These are phyloP conservation scores for Anthopleura xanthogrammica DNA, from an alignment of 92 coral and sea anemone genomes.

Conservation along the genomic window DNA sequence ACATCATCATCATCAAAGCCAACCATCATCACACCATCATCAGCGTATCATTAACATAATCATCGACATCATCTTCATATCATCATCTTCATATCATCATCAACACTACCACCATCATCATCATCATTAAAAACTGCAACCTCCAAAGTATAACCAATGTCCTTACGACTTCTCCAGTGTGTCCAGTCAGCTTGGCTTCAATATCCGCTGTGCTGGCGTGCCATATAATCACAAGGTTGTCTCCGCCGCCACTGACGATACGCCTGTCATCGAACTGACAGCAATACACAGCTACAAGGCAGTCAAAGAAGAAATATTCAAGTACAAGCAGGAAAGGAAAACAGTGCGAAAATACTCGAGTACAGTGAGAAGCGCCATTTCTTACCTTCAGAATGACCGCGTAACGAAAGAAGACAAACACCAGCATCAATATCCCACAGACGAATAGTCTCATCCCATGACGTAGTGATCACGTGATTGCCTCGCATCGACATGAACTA, in stretches of 20 bases:
- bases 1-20: no score
- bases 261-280: slow-evolving; percentile 61
- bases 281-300: slow-evolving; percentile 51
- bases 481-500: slow-evolving; percentile 49
- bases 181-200: slow-evolving; percentile 43
- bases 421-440: slow-evolving; percentile 58
- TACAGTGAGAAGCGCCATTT: not conserved
- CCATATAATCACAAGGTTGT: slow-evolving; percentile 59
- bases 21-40: no score
- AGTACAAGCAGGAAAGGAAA: no score
- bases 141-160: not conserved
- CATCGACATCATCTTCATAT: no score
- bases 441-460: slow-evolving; percentile 76
- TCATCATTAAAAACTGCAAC: no score
- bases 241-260: slow-evolving; percentile 68
- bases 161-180: slow-evolving; percentile 71
- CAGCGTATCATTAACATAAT: no score
- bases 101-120: no score
- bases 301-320: not conserved
- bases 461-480: slow-evolving; percentile 55
- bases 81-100: no score
- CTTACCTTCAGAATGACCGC: slow-evolving; percentile 72
- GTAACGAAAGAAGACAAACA: slow-evolving; percentile 46
- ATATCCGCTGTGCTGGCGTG: slow-evolving; percentile 56
- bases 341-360: not conserved